Conservation (phyloP, 1,140 invertebrate species). For the Ceratitis capitata region DNA sequence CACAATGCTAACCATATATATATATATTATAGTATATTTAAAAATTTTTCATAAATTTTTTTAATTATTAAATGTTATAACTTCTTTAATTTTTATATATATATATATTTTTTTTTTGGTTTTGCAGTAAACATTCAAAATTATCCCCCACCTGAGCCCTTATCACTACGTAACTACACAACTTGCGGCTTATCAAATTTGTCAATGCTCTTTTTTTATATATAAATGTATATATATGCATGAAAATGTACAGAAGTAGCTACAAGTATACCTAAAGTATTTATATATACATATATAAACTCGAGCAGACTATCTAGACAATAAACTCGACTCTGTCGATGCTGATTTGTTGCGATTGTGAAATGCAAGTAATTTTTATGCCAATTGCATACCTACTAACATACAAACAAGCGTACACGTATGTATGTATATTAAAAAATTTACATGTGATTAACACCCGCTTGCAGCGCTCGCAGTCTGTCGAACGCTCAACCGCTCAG, state of each 20-base stretch:
- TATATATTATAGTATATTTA: too few species aligned
- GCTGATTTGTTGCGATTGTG: not conserved
- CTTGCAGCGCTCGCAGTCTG: not conserved
- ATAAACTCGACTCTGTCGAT: not conserved
- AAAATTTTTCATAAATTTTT: too few species aligned
- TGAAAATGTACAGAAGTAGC: not conserved
- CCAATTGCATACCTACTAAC: not conserved
- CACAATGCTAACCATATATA: too few species aligned
- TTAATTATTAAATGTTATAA: too few species aligned
- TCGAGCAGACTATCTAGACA: not conserved
- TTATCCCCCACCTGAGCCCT: too few species aligned
- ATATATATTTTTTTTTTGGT: too few species aligned
- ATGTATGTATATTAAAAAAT: not conserved
- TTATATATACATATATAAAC: not conserved
- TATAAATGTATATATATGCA: not conserved
- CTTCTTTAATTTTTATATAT: too few species aligned
- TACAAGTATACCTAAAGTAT: not conserved
- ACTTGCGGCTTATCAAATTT: not conserved
- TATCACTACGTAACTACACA: too few species aligned
- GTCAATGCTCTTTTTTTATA: not conserved
- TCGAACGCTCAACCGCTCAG: not conserved
- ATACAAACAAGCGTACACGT: not conserved
- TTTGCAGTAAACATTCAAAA: too few species aligned
- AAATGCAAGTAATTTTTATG: not conserved
- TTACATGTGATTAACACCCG: slow-evolving; percentile 14